phyloP scores from a whole-genome alignment of 2,113 vertebrate genomes.

The Octodon degus region DNA sequence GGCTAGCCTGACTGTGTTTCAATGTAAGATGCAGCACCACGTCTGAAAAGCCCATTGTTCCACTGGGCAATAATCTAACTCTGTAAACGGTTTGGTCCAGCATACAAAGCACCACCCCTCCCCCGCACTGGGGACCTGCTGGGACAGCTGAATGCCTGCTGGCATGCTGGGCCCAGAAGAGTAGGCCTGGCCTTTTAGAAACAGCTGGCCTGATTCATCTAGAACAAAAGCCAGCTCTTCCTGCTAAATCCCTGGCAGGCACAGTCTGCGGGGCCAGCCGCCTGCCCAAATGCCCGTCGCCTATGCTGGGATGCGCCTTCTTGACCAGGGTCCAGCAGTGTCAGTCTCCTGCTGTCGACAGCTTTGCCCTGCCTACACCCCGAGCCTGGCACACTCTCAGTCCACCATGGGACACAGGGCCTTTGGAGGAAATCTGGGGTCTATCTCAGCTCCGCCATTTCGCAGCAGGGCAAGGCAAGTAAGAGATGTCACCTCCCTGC shows the following conservation, averaged over 20 bases:
- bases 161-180: constrained; percentile 60
- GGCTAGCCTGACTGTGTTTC: constrained; percentile 54
- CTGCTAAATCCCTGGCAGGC: constrained; percentile 73
- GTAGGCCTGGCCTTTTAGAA: constrained; percentile 71
- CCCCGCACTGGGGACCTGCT: constrained; percentile 65
- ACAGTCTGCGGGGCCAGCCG: neutral
- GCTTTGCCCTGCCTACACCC: neutral
- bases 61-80: constrained; percentile 34
- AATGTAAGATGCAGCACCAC: neutral
- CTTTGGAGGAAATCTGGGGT: constrained; percentile 6
- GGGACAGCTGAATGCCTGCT: constrained; percentile 78
- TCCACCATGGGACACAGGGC: neutral
- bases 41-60: constrained; percentile 75
- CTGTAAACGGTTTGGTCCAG: constrained; percentile 62
- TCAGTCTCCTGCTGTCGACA: neutral
- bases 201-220: constrained; percentile 78
- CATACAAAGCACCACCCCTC: constrained; percentile 37
- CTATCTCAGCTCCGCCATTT: neutral
- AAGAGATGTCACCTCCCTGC: neutral
- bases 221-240: constrained; percentile 80
- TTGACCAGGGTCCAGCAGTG: neutral
- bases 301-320: neutral
- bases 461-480: neutral
- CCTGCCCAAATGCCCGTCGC: neutral
- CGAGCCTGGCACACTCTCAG: neutral